Conservation (phyloP, 2,113 vertebrate species). For the Daubentonia madagascariensis region DNA sequence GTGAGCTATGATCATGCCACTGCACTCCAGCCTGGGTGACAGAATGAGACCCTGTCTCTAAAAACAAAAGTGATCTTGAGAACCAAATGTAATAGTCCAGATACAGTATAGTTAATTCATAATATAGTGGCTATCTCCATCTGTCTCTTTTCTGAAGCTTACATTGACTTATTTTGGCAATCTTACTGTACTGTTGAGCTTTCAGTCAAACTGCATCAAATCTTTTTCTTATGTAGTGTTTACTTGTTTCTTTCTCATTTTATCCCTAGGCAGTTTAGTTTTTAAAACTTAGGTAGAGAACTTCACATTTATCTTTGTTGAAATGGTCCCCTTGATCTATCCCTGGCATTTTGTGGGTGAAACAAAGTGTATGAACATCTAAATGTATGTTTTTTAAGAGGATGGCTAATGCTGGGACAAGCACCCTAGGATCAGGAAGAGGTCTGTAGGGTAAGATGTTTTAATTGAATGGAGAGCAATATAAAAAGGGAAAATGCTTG, state of each 20-base stretch:
- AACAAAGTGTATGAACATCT: neutral
- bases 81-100: neutral
- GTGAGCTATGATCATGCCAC: too few relatives aligned
- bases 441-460: neutral
- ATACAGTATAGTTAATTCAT: neutral
- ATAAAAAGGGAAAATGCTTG: neutral
- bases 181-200: neutral
- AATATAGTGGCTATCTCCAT: neutral
- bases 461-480: neutral
- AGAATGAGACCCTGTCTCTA: neutral
- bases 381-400: neutral
- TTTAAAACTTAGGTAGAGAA: neutral
- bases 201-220: neutral
- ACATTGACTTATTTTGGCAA: neutral
- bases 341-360: neutral
- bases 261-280: neutral
- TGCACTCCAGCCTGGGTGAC: too few relatives aligned
- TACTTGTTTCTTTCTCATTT: neutral
- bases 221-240: neutral
- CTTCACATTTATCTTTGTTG: neutral
- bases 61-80: neutral
- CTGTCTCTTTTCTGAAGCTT: neutral
- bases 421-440: neutral
- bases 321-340: neutral
- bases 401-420: neutral